Evolutionary conservation across 1,140 invertebrate species (phyloP).

Genomic region (Homalodisca vitripennis): DNA sequence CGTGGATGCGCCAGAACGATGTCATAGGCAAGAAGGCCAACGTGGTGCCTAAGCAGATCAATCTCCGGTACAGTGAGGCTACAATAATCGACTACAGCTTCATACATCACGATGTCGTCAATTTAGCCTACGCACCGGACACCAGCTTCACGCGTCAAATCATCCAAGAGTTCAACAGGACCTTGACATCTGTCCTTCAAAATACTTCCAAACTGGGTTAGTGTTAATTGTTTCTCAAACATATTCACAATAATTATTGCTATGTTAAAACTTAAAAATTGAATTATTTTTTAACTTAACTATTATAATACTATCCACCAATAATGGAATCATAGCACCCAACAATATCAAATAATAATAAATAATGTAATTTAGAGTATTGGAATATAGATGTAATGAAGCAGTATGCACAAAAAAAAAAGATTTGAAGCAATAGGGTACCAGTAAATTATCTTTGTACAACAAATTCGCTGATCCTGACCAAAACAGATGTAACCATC

Average conservation of each 20-base stretch:
- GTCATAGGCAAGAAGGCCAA: not conserved
- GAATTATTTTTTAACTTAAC: not conserved
- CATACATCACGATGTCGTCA: constrained; percentile 6
- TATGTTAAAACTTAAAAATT: not conserved
- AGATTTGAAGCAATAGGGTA: too few relatives aligned
- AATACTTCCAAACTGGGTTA: not conserved
- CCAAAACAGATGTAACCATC: too few relatives aligned
- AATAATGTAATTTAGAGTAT: too few relatives aligned
- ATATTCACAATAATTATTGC: not conserved
- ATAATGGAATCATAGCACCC: too few relatives aligned
- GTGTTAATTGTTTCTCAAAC: not conserved
- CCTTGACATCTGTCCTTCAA: not conserved
- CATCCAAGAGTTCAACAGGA: not conserved
- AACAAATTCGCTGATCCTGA: too few relatives aligned
- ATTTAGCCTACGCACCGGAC: constrained; percentile 9
- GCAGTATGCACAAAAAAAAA: too few relatives aligned
- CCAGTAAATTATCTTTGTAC: too few relatives aligned
- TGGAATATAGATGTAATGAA: too few relatives aligned
- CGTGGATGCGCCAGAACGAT: not conserved
- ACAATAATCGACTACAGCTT: constrained; percentile 2
- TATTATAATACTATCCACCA: not conserved
- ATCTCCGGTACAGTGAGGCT: not conserved
- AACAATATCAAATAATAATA: too few relatives aligned
- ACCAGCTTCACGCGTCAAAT: not conserved
- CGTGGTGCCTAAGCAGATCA: not conserved